Percentiles rank a stretch among this genome's conserved stretches.
Conservation (phyloP, 2,113 vertebrate genomes). For the Apus apus region DNA sequence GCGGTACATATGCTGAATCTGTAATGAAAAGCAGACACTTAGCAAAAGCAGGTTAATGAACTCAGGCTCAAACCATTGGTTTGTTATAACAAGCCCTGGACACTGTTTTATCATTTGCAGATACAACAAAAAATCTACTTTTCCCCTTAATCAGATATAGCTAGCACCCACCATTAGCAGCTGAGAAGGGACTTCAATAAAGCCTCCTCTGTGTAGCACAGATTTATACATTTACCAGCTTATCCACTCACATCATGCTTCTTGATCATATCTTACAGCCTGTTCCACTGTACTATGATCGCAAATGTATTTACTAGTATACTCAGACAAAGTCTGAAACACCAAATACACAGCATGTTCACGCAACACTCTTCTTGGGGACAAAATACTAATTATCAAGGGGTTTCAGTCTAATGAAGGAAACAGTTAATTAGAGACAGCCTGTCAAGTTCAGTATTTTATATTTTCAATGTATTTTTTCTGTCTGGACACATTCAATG, state of each 20-base stretch:
- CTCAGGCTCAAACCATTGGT: not conserved
- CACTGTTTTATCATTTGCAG: not conserved
- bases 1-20: constrained; percentile 99
- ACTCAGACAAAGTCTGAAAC: not conserved
- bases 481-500: not conserved
- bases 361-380: not conserved
- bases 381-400: not conserved
- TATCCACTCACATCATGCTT: not conserved
- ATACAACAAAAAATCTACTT: not conserved
- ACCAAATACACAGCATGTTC: not conserved
- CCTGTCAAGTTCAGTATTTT: not conserved
- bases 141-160: not conserved
- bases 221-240: not conserved
- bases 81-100: not conserved
- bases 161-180: not conserved
- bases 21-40: not conserved
- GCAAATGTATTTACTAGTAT: not conserved
- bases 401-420: not conserved
- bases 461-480: not conserved
- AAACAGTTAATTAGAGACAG: not conserved
- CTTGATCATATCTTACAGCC: not conserved
- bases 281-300: not conserved
- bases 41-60: not conserved
- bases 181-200: not conserved
- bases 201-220: not conserved